Base-by-base conservation (phyloP, 2,797 vertebrate genomes). In the Apogon hyalosoma region DNA sequence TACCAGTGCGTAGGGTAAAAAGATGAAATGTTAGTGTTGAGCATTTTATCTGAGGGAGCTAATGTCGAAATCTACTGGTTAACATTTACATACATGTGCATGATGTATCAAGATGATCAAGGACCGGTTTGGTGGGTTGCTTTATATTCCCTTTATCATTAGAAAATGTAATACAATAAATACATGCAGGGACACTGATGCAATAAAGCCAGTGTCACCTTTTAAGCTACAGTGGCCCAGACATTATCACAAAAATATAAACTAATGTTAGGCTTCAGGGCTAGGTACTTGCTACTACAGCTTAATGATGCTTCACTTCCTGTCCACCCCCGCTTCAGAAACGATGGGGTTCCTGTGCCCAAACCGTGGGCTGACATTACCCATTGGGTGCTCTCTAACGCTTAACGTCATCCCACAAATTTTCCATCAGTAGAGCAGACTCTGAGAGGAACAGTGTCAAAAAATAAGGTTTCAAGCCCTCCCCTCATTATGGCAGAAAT, bases 71-170 rank as follows among this genome's bases (percentile, higher is more conserved):
- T 7, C 21, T 33, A 19, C 38, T 12, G 15, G 33, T n/a, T 8
- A 56, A 49, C 24, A 38, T 28, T 28, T 28, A 28, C 33, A 12
- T 12, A 14, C 15, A 16, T 7, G 46, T 50, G 52, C 46, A 74
- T 52, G 45, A 11, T 67, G 21, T 41, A 45, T 13, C 51, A 40
- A 16, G 6, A 33, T 46, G 45, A 73, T 28, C 4, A 79, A 68
- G 64, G 69, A 73, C 77, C 54, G 45, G 82, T 86, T 88, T 87
- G 87, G 87, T 77, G 82, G 74, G 42, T 80, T 73, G 59, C 65
- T 81, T 78, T 51, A 62, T 63, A 64, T 92, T 93, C 91, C 89
- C 86, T 92, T 94, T 92, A 72, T 85, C 63, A 42, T 79, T 18
- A 24, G 60, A 73, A 62, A 63, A 70, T 12, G 68, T 16, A 53